A percentile compares a stretch with the other conserved stretches of the same genome.
Conservation (phyloP, 2,888 invertebrate species). For the Eupithecia abbreviata region DNA sequence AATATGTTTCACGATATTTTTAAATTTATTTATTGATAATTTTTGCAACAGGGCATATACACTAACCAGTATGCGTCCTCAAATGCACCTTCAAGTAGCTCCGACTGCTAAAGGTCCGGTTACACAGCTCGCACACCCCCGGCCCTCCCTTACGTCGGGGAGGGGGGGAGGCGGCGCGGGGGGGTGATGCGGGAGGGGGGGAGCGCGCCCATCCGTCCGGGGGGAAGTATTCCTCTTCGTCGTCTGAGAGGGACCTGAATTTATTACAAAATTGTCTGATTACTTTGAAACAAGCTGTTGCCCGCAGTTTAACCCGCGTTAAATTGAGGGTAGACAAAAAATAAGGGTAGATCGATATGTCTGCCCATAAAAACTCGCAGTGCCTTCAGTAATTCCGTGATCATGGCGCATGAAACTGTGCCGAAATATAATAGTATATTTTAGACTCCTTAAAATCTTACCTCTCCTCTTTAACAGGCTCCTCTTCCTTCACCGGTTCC, state of each 20-base stretch:
- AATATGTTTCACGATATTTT: no score
- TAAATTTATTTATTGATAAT: no score
- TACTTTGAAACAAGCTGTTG: no score
- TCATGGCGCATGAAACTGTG: no score
- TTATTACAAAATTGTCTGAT: not conserved
- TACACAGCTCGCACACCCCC: conserved; percentile 60
- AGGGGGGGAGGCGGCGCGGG: conserved; percentile 48
- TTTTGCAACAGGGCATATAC: no score
- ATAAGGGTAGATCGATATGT: no score
- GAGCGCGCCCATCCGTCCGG: conserved; percentile 66
- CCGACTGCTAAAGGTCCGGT: conserved; percentile 63
- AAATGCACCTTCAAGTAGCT: conserved; percentile 71
- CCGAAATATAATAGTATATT: no score
- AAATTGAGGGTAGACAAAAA: no score
- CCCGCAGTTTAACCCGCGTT: no score
- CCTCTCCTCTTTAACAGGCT: conserved; percentile 23
- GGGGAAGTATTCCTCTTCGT: conserved; percentile 75
- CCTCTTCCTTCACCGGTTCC: conserved; percentile 14
- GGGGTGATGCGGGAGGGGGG: conserved; percentile 36
- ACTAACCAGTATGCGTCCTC: conserved; percentile 67
- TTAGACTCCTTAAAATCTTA: not conserved
- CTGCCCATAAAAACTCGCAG: no score
- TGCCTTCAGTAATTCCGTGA: no score
- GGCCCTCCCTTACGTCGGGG: conserved; percentile 44
- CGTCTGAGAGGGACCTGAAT: conserved; percentile 54